Evolutionary conservation across 2,797 vertebrate genomes (phyloP), one percentile per base, ranked within the genome.

Genomic region (Artibeus lituratus): DNA sequence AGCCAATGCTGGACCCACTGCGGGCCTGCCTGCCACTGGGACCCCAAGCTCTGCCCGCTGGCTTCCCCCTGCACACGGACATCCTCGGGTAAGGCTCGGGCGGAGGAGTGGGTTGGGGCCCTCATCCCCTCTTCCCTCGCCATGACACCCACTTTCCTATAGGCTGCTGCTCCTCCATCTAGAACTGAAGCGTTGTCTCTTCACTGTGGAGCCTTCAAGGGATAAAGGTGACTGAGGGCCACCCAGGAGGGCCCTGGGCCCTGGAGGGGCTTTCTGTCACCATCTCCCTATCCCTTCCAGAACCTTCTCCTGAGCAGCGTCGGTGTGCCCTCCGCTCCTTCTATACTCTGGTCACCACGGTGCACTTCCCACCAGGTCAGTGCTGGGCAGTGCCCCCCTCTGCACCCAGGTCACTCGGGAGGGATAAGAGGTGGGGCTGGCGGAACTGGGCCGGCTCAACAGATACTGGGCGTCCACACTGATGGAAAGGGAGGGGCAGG

Each of bases 141-240:
- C 65, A 0, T 67, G 29, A 93, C 42, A 24, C 21, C 39, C 21
- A 24, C 51, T 51, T 91, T 32, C 44, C 82, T 62, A 67, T 96
- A 98, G 98, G 11, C 96, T 99, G 85, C 98, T 99, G 72, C 98
- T 99, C 57, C 98, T 99, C 87, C 99, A 99, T 95, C 98, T 99
- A 0, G 99, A 99, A 47, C 98, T 98, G 14, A 98, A 98, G 21
- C 99, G 99, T 29, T 99, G 99, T 0, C 95, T 99, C 82, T 99
- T 98, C 77, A 98, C 98, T 0, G 98, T 99, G 93, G 97, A 98
- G 65, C 97, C 96, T 24, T 94, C 67, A 1, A 47, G 78, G 22
- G 83, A 95, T 57, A 96, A 97, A 97, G 98, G 98, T 98, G 93
- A 37, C 42, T 1, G 32, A 97, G 82, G 92, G 49, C 11, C 10